Conservation (phyloP, 2,888 invertebrate species). For the Thyatira batis region DNA sequence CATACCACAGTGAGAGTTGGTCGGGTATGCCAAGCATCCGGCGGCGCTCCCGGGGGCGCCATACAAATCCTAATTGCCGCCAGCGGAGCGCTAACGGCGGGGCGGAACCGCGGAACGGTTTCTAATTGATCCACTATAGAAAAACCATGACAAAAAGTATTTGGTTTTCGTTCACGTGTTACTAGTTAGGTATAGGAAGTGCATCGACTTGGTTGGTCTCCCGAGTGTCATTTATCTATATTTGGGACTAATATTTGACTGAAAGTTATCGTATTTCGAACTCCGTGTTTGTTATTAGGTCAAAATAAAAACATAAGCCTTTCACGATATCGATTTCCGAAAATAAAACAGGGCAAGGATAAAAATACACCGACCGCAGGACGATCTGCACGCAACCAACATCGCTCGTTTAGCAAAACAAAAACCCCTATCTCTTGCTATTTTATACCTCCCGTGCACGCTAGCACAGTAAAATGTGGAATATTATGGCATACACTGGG, state of each 20-base stretch:
- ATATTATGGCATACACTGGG: conserved; percentile 22
- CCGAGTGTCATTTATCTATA: conserved; percentile 35
- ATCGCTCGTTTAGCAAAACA: conserved; percentile 38
- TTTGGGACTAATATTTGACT: conserved; percentile 11
- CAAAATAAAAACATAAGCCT: conserved; percentile 10
- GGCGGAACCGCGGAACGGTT: conserved; percentile 52
- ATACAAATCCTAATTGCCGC: conserved; percentile 49
- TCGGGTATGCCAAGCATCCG: conserved; percentile 54
- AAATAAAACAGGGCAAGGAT: conserved; percentile 25
- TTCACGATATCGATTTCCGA: conserved; percentile 28
- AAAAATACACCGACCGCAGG: conserved; percentile 32
- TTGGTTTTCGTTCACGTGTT: conserved; percentile 48
- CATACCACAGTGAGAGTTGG: conserved; percentile 56
- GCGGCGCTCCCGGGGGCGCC: conserved; percentile 54
- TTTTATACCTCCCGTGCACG: conserved; percentile 39
- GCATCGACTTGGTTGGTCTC: conserved; percentile 34
- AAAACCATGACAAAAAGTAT: conserved; percentile 41
- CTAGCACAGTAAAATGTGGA: conserved; percentile 29
- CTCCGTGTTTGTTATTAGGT: conserved; percentile 19
- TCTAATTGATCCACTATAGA: conserved; percentile 47
- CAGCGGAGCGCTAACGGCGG: conserved; percentile 50
- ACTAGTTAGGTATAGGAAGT: conserved; percentile 61
- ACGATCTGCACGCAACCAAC: conserved; percentile 33
- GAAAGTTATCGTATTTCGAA: conserved; percentile 4
- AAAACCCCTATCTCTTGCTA: conserved; percentile 25